Evolutionary conservation across 2,797 vertebrate species (phyloP).

Genomic region (Halcyon chelicuti): DNA sequence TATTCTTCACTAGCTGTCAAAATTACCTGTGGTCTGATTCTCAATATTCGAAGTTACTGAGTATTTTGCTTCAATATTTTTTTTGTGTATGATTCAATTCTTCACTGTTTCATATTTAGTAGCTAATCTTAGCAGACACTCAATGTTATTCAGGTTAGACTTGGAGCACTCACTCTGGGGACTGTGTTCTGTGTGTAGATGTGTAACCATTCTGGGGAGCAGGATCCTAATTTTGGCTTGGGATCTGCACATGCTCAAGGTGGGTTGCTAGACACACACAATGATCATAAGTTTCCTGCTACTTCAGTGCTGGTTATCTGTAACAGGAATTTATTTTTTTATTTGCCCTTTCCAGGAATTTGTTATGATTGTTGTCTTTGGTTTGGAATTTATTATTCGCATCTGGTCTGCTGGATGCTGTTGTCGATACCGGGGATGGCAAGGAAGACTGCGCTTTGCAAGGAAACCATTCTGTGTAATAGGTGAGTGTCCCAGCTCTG

Average conservation of each 20-base stretch:
- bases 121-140: not conserved
- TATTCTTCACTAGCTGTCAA: not conserved
- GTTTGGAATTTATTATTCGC: constrained; percentile 93
- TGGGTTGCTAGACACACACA: not conserved
- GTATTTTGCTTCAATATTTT: not conserved
- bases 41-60: not conserved
- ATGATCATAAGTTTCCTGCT: not conserved
- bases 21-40: not conserved
- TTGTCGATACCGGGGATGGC: constrained; percentile 96
- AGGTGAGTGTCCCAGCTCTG: constrained; percentile 80
- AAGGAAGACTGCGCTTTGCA: constrained; percentile 92
- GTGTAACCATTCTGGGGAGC: not conserved
- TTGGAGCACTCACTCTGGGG: not conserved
- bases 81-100: not conserved
- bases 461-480: constrained; percentile 97
- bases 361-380: constrained; percentile 98
- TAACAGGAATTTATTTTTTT: not conserved
- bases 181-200: not conserved
- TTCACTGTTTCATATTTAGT: not conserved
- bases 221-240: not conserved
- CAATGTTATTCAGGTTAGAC: not conserved
- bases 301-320: not conserved
- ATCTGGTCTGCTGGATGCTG: constrained; percentile 98
- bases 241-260: not conserved
- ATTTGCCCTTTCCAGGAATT: constrained; percentile 86